A percentile compares a stretch with the other conserved stretches of the same genome.
Conservation (phyloP, 2,888 invertebrate species). For the Octodonta nipae region DNA sequence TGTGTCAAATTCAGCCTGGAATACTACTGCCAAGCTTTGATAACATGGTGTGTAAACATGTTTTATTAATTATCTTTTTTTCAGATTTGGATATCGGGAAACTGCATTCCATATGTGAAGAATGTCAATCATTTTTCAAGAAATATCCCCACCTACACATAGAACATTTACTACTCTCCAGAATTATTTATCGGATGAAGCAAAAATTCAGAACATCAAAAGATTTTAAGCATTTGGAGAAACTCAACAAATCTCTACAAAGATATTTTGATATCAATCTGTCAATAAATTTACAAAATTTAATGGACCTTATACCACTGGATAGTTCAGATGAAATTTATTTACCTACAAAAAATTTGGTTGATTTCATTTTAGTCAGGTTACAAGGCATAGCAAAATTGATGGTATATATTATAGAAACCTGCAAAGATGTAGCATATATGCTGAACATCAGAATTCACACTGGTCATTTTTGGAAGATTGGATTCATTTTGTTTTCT, state of each 20-base stretch:
- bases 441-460: conserved; percentile 30
- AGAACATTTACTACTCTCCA: conserved; percentile 33
- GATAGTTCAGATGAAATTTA: conserved; percentile 15
- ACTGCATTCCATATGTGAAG: conserved; percentile 14
- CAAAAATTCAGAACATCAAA: conserved; percentile 38
- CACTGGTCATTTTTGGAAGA: conserved; percentile 37
- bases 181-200: conserved; percentile 28
- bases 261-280: conserved; percentile 33
- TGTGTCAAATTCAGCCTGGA: too few relatives aligned
- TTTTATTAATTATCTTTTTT: background rate
- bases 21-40: too few relatives aligned
- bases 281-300: conserved; percentile 20
- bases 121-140: conserved; percentile 20
- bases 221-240: conserved; percentile 38
- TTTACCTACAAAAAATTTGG: conserved; percentile 37
- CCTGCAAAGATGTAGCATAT: conserved; percentile 27
- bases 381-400: conserved; percentile 38
- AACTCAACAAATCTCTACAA: conserved; percentile 34
- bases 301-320: conserved; percentile 17
- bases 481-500: conserved; percentile 31
- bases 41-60: too few relatives aligned
- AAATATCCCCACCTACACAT: conserved; percentile 25
- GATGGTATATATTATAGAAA: conserved; percentile 32
- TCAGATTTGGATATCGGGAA: conserved; percentile 19
- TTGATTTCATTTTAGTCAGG: conserved; percentile 36